Base-by-base conservation (phyloP, 2,888 invertebrate species). In the Drosophila vallismaia region DNA sequence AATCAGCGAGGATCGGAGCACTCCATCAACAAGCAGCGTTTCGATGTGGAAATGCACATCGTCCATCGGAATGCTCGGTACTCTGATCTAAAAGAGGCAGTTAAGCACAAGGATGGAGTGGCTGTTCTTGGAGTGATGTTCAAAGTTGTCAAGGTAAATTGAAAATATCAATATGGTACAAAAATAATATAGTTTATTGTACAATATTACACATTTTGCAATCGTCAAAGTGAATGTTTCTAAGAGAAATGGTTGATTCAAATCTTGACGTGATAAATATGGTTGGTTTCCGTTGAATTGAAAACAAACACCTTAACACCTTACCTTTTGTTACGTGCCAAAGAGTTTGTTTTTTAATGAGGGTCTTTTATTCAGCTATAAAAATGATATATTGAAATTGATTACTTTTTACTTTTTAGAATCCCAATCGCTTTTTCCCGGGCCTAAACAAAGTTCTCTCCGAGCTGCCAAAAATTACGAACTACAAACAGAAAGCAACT, bases 61-160 rank as follows among this genome's bases (percentile, higher is more conserved):
- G 95, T 95, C 0, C 95, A 94, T 88, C 93, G 93, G 77, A 92
- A 93, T 48, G 93, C 92, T 76, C 94, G 93, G 72, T 94, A 93
- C 77, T 85, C 93, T 0, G 92, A 90, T 52, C 75, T 93, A 2
- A 71, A 86, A 0, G 91, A 92, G 51, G 95, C 95, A 0, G 75
- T 92, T 1, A 81, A 91, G 8, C 73, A 93, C 63, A 82, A 92
- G 5, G 92, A 93, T 72, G 95, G 94, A 3, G 75, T 95, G 29
- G 94, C 94, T 0, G 95, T 95, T 0, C 88, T 95, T 10, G 94
- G 93, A 5, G 92, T 94, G 3, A 87, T 95, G 69, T 93, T 94
- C 3, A 87, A 79, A 19, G 63, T 73, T 14, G 68, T 64, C n/a
- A 45, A 36, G 7, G 82, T 86, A 12, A 40, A 62, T 48, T 9